Evolutionary conservation across 2,888 invertebrate genomes (phyloP).

Genomic region (Cheilosia vulpina): DNA sequence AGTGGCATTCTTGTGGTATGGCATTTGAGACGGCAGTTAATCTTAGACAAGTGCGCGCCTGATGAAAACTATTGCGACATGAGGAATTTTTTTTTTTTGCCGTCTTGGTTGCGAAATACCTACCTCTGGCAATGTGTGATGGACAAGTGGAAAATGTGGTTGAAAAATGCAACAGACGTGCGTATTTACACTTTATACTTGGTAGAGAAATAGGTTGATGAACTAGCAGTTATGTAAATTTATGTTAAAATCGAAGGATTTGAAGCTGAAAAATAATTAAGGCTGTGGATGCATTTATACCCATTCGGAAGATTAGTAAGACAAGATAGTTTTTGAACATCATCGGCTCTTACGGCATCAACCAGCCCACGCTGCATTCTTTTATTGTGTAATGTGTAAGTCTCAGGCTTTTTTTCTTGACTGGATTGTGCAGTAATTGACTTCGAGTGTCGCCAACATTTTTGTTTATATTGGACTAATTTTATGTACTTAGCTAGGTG

Average conservation of each 20-base stretch:
- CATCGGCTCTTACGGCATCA: too few species aligned
- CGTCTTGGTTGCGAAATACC: conserved; percentile 9
- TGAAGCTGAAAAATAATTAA: too few species aligned
- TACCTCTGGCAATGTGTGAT: neutral
- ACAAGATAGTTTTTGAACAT: too few species aligned
- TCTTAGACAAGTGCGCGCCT: conserved; percentile 35
- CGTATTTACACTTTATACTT: neutral
- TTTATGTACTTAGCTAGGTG: too few species aligned
- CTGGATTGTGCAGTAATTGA: too few species aligned
- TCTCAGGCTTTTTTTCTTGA: too few species aligned
- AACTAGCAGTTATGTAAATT: neutral
- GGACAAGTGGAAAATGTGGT: conserved; percentile 22
- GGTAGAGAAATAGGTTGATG: neutral
- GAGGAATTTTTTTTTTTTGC: conserved; percentile 18
- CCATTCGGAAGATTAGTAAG: too few species aligned
- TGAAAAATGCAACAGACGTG: neutral
- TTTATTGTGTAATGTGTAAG: too few species aligned
- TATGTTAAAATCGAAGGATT: neutral
- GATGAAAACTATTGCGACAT: conserved; percentile 58
- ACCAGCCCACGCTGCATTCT: too few species aligned
- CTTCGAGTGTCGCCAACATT: too few species aligned
- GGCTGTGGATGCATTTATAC: too few species aligned
- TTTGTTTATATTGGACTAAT: too few species aligned
- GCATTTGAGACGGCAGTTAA: conserved; percentile 47
- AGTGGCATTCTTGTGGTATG: conserved; percentile 61